Percentiles rank a stretch among this genome's conserved stretches.
Evolutionary conservation across 2,888 invertebrate species (phyloP).

Genomic region (Mantis religiosa): DNA sequence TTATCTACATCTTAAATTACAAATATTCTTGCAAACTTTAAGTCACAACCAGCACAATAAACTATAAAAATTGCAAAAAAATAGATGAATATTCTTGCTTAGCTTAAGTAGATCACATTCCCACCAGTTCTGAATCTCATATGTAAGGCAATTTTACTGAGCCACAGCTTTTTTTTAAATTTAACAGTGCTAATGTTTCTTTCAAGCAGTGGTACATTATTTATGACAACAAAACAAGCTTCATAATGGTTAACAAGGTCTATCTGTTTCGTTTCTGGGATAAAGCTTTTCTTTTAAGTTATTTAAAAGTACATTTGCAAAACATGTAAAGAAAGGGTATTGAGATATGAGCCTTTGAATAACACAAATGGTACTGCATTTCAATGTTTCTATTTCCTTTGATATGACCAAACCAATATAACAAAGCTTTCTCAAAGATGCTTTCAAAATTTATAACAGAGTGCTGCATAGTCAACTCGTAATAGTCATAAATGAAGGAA

Average conservation of each 20-base stretch:
- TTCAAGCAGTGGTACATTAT: neutral
- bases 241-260: neutral
- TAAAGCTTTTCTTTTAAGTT: neutral
- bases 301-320: neutral
- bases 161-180: neutral
- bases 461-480: too few relatives aligned
- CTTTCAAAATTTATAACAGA: too few relatives aligned
- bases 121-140: neutral
- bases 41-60: neutral
- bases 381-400: too few relatives aligned
- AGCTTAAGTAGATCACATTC: neutral
- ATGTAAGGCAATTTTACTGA: conserved; percentile 5
- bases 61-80: conserved; percentile 2
- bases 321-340: neutral
- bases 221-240: neutral
- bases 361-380: neutral
- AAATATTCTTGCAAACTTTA: neutral
- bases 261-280: neutral
- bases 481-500: too few relatives aligned
- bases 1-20: neutral
- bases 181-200: neutral
- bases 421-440: too few relatives aligned
- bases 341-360: neutral
- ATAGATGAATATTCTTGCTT: neutral
- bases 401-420: too few relatives aligned